phyloP scores from a whole-genome alignment of 2,888 invertebrate species.

The Drosophila helvetica region DNA sequence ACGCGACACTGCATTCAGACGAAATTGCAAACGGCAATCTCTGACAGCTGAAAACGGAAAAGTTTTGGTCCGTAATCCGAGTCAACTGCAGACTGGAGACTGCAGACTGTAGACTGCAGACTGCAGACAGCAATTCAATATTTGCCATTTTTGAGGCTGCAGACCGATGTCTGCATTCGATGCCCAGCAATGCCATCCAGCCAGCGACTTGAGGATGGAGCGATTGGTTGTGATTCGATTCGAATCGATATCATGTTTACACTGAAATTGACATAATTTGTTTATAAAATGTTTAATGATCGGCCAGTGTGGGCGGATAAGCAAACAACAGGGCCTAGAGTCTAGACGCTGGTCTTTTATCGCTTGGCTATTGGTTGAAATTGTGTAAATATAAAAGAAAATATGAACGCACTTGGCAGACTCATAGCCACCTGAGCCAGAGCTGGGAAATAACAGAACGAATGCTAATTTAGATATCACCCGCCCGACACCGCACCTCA shows the following conservation, averaged over 20 bases:
- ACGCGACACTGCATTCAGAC: constrained; percentile 30
- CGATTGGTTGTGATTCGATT: constrained; percentile 28
- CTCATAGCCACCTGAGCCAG: constrained; percentile 8
- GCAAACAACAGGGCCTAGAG: constrained; percentile 43
- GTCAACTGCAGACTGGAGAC: constrained; percentile 13
- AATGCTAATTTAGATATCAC: constrained; percentile 65
- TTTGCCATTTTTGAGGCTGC: constrained; percentile 46
- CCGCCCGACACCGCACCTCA: constrained; percentile 1
- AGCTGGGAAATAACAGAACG: constrained; percentile 36
- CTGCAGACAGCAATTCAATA: constrained; percentile 53
- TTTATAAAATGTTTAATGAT: constrained; percentile 71
- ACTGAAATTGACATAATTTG: constrained; percentile 80
- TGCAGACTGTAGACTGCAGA: constrained; percentile 17
- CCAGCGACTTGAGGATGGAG: constrained; percentile 15
- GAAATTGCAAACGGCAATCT: constrained; percentile 24
- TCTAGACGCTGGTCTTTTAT: constrained; percentile 11
- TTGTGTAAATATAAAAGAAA: constrained; percentile 50
- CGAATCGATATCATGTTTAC: constrained; percentile 61
- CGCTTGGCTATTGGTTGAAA: constrained; percentile 20
- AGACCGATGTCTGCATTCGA: constrained; percentile 29
- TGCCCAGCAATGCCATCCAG: constrained; percentile 15
- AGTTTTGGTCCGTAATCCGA: constrained; percentile 19
- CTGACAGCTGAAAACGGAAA: constrained; percentile 11
- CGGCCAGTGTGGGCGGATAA: constrained; percentile 49
- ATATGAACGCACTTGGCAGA: neutral